Conservation (phyloP, 2,888 invertebrate genomes). For the Chrysina gloriosa region DNA sequence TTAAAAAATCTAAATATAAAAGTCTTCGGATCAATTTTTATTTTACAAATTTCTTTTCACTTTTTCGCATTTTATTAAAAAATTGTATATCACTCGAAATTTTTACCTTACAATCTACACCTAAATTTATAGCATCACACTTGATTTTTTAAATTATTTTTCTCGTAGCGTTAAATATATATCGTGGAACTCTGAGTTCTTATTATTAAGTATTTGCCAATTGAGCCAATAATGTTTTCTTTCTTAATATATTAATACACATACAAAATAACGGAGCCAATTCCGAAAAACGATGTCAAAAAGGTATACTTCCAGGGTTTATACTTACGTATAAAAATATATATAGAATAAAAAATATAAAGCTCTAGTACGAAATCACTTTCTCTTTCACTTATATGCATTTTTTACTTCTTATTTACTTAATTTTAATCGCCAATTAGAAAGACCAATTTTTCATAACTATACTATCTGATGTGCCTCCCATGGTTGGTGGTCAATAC, state of each 20-base stretch:
- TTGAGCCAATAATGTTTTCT: slow-evolving; percentile 51
- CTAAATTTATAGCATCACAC: slow-evolving; percentile 51
- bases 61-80: slow-evolving; percentile 45
- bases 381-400: slow-evolving; percentile 23
- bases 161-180: slow-evolving; percentile 36
- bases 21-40: slow-evolving; percentile 43
- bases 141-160: slow-evolving; percentile 39
- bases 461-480: slow-evolving; percentile 41
- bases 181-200: slow-evolving; percentile 14
- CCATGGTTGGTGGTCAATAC: slow-evolving; percentile 59
- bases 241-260: slow-evolving; percentile 34
- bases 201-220: slow-evolving; percentile 37
- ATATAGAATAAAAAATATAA: slow-evolving; percentile 41
- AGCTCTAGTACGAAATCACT: slow-evolving; percentile 40
- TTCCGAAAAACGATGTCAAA: slow-evolving; percentile 34
- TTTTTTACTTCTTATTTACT: slow-evolving; percentile 26
- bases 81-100: slow-evolving; percentile 40
- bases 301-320: slow-evolving; percentile 31
- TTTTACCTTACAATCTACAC: slow-evolving; percentile 39
- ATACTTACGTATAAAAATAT: slow-evolving; percentile 43
- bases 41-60: slow-evolving; percentile 45
- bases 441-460: slow-evolving; percentile 36
- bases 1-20: slow-evolving; percentile 41
- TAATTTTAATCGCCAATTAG: slow-evolving; percentile 34
- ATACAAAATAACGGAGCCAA: slow-evolving; percentile 33